A percentile compares a stretch with the other conserved stretches of the same genome.
Conservation (phyloP, 1,140 invertebrate species). For the Palaemon carinicauda region DNA sequence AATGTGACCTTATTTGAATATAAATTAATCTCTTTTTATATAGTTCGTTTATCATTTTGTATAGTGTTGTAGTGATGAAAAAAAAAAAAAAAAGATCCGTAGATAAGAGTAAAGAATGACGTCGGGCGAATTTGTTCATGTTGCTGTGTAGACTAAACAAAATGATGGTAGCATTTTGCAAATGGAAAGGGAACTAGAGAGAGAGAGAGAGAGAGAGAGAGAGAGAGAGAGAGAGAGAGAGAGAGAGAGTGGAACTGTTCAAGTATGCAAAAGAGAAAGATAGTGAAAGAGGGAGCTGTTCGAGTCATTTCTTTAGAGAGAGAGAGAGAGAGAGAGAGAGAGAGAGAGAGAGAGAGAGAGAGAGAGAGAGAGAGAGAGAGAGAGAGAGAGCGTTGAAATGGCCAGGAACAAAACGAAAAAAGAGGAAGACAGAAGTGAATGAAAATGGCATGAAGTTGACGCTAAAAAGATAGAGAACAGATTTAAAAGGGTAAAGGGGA, state of each 20-base stretch:
- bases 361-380: not conserved
- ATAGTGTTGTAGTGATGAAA: too few species aligned
- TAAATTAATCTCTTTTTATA: too few species aligned
- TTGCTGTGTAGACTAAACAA: too few species aligned
- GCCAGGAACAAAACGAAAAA: not conserved
- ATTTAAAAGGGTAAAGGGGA: not conserved
- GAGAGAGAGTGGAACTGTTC: not conserved
- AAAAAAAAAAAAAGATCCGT: too few species aligned
- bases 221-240: not conserved
- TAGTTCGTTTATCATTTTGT: too few species aligned
- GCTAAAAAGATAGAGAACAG: not conserved
- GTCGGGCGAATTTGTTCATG: too few species aligned
- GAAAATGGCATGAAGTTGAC: not conserved
- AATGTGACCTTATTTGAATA: too few species aligned
- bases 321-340: not conserved
- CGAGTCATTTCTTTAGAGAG: too few species aligned
- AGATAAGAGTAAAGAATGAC: too few species aligned
- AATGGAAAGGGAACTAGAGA: not conserved
- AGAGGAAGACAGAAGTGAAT: not conserved
- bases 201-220: not conserved
- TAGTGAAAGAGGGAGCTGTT: not conserved
- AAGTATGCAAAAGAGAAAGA: not conserved
- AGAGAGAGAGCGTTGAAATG: not conserved
- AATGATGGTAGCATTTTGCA: too few species aligned
- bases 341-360: not conserved